Percentiles rank a stretch among this genome's conserved stretches.
Conservation (phyloP, 2,888 invertebrate species). For the Melieria omissa region DNA sequence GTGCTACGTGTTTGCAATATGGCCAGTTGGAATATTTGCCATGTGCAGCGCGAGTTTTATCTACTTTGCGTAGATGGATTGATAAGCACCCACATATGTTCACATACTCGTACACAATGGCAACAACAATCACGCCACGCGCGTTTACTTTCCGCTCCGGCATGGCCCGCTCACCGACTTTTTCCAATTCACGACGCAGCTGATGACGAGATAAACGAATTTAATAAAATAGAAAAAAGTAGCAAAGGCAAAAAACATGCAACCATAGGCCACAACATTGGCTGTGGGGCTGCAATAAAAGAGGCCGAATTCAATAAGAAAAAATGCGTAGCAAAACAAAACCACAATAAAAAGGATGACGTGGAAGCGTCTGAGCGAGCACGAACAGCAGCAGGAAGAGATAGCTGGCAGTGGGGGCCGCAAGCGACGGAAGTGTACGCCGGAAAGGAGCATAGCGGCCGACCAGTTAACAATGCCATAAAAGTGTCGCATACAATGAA, state of each 20-base stretch:
- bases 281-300: background rate
- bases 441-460: constrained; percentile 25
- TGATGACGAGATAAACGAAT: constrained; percentile 19
- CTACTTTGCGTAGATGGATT: background rate
- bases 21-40: too few species aligned
- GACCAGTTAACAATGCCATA: constrained; percentile 61
- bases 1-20: too few species aligned
- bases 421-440: constrained; percentile 27
- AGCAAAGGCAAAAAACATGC: too few species aligned
- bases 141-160: too few species aligned
- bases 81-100: too few species aligned
- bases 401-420: constrained; percentile 19
- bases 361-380: background rate
- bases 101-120: too few species aligned
- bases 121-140: too few species aligned
- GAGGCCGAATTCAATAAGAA: constrained; percentile 5
- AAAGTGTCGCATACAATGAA: constrained; percentile 58
- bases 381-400: background rate
- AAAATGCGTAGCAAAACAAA: constrained; percentile 34
- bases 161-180: too few species aligned
- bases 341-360: constrained; percentile 3
- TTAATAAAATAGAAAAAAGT: constrained; percentile 1
- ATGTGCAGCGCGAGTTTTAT: too few species aligned
- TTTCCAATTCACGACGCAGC: too few species aligned
- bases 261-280: too few species aligned